A percentile compares a stretch with the other conserved stretches of the same genome.
Evolutionary conservation across 92 coral and sea anemone genomes (phyloP).

Genomic region (Epizoanthus stellaris): DNA sequence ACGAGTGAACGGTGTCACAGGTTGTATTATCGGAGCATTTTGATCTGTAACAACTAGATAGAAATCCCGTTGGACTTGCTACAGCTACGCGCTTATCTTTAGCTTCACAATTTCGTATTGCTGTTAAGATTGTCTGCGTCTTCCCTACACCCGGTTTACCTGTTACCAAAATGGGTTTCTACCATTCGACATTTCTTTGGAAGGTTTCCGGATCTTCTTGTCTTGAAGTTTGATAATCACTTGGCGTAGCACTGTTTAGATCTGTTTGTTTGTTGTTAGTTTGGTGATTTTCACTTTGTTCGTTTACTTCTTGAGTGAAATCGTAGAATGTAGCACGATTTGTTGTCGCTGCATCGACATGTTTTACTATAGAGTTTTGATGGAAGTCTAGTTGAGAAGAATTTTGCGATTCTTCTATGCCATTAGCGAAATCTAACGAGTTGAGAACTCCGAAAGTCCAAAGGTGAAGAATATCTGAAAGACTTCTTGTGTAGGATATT

Average conservation of each 20-base stretch:
- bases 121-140: background rate
- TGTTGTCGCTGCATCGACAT: too few relatives aligned
- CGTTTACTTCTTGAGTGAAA: background rate
- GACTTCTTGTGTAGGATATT: background rate
- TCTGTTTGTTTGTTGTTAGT: background rate
- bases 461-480: background rate
- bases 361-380: too few relatives aligned
- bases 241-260: background rate
- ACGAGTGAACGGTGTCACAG: background rate
- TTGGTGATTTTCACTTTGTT: background rate
- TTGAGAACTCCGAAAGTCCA: background rate
- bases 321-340: too few relatives aligned
- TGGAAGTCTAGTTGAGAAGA: too few relatives aligned
- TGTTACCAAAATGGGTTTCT: background rate
- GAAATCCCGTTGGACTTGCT: background rate
- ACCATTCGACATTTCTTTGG: background rate
- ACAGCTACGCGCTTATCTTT: background rate
- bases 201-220: background rate
- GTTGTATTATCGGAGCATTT: background rate
- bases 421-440: too few relatives aligned
- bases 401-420: too few relatives aligned
- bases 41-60: background rate
- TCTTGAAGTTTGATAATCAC: background rate
- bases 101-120: background rate
- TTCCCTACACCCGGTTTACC: slow-evolving; percentile 1